Conservation (phyloP, 2,797 vertebrate species). For the Dendrocincla fuliginosa region DNA sequence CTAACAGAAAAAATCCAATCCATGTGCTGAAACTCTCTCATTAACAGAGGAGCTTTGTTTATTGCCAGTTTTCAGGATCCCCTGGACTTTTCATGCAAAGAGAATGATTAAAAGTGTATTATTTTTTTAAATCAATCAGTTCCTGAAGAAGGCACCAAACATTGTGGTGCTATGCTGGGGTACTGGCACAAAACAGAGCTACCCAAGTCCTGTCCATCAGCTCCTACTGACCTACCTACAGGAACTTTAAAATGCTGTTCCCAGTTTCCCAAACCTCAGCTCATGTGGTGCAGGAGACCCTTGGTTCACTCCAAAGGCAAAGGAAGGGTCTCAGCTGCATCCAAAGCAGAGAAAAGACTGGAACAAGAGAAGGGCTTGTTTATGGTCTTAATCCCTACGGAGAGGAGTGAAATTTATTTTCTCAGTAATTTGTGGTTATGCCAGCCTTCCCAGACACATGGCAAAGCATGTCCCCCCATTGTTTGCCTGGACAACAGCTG, state of each 20-base stretch:
- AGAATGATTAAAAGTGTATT: not conserved
- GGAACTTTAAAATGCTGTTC: not conserved
- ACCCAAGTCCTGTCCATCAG: not conserved
- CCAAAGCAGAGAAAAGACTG: not conserved
- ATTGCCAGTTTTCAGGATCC: not conserved
- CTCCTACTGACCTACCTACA: not conserved
- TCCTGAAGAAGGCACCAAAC: not conserved
- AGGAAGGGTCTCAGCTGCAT: not conserved
- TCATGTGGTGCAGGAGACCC: not conserved
- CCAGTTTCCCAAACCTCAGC: not conserved
- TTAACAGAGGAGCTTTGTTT: not conserved
- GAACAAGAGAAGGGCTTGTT: not conserved
- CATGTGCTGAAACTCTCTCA: not conserved
- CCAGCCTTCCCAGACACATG: slow-evolving; percentile 40
- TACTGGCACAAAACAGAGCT: not conserved
- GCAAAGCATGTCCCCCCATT: not conserved
- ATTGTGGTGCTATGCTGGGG: not conserved
- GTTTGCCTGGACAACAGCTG: not conserved
- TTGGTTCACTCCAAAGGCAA: not conserved
- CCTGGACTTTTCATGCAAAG: not conserved
- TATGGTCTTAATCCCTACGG: not conserved
- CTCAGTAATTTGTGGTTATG: not conserved
- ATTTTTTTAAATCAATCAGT: not conserved
- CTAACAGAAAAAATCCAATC: not conserved
- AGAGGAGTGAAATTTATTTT: not conserved